Conservation (phyloP, 2,888 invertebrate species). For the Shargacucullia verbasci region DNA sequence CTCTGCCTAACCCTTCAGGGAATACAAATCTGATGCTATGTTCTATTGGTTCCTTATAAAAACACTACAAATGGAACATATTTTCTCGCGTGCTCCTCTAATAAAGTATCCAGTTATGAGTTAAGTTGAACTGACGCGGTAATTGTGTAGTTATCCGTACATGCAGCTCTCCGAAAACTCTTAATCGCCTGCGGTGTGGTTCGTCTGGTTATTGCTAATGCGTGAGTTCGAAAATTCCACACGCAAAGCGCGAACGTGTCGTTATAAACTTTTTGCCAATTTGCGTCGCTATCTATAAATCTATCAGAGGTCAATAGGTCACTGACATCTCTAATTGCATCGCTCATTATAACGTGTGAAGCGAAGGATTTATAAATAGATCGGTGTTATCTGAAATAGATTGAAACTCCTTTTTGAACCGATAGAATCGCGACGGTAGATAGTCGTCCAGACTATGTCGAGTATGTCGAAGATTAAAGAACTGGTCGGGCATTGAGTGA, state of each 20-base stretch:
- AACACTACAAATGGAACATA: not conserved
- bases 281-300: slow-evolving; percentile 25
- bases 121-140: slow-evolving; percentile 12
- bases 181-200: slow-evolving; percentile 17
- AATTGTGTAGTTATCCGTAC: slow-evolving; percentile 14
- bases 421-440: not conserved
- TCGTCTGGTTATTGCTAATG: slow-evolving; percentile 36
- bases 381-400: not conserved
- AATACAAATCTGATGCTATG: too few species aligned
- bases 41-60: too few species aligned
- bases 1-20: too few species aligned
- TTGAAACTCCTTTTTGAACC: not conserved
- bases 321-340: slow-evolving; percentile 33
- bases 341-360: slow-evolving; percentile 12
- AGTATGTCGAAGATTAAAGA: slow-evolving; percentile 6
- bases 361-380: slow-evolving; percentile 16
- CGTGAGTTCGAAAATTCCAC: slow-evolving; percentile 27
- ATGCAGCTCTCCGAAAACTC: slow-evolving; percentile 22
- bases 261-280: slow-evolving; percentile 46
- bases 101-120: not conserved
- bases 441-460: too few species aligned
- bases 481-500: slow-evolving; percentile 19
- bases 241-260: slow-evolving; percentile 29
- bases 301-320: slow-evolving; percentile 40
- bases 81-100: slow-evolving; percentile 9